A percentile compares a stretch with the other conserved stretches of the same genome.
phyloP scores from a whole-genome alignment of 1,140 invertebrate species.

The Idris sp. region DNA sequence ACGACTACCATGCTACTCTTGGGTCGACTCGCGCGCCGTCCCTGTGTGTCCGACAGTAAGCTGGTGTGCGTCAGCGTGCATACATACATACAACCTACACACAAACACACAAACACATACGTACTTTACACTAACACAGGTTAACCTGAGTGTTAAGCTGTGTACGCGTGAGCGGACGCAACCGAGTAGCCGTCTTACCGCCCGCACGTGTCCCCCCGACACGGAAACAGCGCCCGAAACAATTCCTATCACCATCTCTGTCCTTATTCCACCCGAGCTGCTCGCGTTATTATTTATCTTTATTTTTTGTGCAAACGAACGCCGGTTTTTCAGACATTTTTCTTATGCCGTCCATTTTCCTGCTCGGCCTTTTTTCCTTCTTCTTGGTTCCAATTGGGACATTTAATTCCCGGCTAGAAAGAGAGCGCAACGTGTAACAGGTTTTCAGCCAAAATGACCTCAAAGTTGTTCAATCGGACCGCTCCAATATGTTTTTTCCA shows the following conservation, averaged over 20 bases:
- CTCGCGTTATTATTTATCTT: neutral
- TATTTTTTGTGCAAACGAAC: no score
- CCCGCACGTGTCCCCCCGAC: constrained; percentile 26
- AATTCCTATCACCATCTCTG: neutral
- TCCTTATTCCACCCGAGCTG: neutral
- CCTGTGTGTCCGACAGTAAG: constrained; percentile 27
- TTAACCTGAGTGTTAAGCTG: no score
- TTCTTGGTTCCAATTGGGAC: no score
- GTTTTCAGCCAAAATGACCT: constrained; percentile 32
- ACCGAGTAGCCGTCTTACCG: constrained; percentile 5
- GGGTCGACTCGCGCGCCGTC: constrained; percentile 69
- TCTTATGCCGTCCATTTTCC: no score
- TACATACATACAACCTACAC: constrained; percentile 21
- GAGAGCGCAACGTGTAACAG: constrained; percentile 48
- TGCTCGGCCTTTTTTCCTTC: no score
- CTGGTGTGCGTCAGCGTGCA: constrained; percentile 48
- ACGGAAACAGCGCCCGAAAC: constrained; percentile 15
- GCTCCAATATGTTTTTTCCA: constrained; percentile 15
- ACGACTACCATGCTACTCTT: constrained; percentile 76
- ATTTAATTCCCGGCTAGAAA: no score
- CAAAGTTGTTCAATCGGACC: no score
- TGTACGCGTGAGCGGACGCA: constrained; percentile 6
- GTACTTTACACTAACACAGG: neutral
- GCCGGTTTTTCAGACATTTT: no score
- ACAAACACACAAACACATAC: neutral